phyloP scores from a whole-genome alignment of 2,113 vertebrate genomes.

The Eonycteris spelaea region DNA sequence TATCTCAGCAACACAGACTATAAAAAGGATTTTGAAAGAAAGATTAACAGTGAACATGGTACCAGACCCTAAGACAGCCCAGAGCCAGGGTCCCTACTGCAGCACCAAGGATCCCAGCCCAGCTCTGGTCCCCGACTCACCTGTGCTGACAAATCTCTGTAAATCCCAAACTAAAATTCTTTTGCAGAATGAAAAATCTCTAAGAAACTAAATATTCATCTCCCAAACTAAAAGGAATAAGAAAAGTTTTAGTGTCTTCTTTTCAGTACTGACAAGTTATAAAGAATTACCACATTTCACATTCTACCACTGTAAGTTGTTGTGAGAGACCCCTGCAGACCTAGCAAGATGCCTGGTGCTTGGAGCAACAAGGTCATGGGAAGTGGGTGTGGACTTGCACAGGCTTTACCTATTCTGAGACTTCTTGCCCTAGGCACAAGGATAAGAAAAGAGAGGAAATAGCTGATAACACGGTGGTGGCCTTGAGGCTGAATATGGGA shows the following conservation, averaged over 20 bases:
- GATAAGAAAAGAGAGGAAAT: no score
- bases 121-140: not conserved
- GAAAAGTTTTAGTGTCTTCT: not conserved
- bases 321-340: no score
- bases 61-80: not conserved
- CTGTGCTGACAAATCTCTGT: not conserved
- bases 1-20: not conserved
- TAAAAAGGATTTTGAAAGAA: not conserved
- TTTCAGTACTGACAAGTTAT: not conserved
- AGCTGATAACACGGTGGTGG: no score
- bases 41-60: not conserved
- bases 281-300: not conserved
- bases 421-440: no score
- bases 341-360: no score
- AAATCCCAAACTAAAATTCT: not conserved
- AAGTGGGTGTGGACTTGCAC: no score
- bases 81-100: no score
- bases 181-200: not conserved
- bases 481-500: no score
- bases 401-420: no score
- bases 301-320: not conserved
- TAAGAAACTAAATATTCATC: not conserved
- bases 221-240: not conserved
- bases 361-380: no score
- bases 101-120: not conserved